Evolutionary conservation across 1,140 invertebrate species (phyloP).

Genomic region (Ceratina japonica): DNA sequence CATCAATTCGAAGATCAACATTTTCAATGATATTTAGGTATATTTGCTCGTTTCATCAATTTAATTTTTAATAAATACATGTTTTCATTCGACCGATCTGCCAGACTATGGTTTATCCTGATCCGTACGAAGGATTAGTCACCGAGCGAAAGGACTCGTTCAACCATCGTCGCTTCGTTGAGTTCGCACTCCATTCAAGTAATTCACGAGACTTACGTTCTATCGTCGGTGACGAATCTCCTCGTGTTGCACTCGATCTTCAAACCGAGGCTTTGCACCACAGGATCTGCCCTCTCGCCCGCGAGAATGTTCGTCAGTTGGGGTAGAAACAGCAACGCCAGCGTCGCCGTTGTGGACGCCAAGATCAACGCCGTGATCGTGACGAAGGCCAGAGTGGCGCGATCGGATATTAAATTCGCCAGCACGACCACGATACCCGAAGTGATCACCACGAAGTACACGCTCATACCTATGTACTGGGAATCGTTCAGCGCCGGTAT

Average conservation of each 20-base stretch:
- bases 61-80: too few relatives aligned
- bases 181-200: too few relatives aligned
- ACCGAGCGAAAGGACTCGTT: too few relatives aligned
- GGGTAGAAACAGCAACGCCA: slow-evolving; percentile 92
- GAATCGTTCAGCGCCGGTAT: slow-evolving; percentile 98
- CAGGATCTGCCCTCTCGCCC: slow-evolving; percentile 86
- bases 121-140: not conserved
- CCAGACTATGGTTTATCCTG: too few relatives aligned
- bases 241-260: slow-evolving; percentile 93
- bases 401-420: slow-evolving; percentile 91
- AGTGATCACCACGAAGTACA: slow-evolving; percentile 95
- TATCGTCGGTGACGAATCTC: slow-evolving; percentile 86
- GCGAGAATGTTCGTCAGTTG: slow-evolving; percentile 85
- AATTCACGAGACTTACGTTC: slow-evolving; percentile 74
- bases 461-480: slow-evolving; percentile 96
- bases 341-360: slow-evolving; percentile 90
- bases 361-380: slow-evolving; percentile 91
- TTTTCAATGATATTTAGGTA: too few relatives aligned
- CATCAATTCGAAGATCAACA: too few relatives aligned
- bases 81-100: too few relatives aligned
- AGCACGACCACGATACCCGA: slow-evolving; percentile 91
- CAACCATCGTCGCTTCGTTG: too few relatives aligned
- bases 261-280: slow-evolving; percentile 92
- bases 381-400: slow-evolving; percentile 90
- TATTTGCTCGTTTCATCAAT: too few relatives aligned